phyloP scores from a whole-genome alignment of 2,888 invertebrate species.

The Ormyrus labotus region DNA sequence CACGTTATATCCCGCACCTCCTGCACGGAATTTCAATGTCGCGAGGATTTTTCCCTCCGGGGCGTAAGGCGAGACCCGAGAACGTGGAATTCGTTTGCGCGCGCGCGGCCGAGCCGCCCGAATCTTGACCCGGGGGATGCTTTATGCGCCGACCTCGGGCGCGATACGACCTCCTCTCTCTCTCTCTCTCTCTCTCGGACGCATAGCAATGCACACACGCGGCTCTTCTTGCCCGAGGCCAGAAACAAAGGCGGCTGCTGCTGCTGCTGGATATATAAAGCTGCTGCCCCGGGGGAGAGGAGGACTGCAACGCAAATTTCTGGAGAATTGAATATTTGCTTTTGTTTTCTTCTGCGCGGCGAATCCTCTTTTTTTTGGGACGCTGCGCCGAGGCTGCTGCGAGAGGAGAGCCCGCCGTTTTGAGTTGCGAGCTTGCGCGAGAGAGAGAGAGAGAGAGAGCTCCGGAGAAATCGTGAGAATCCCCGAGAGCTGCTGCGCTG shows the following conservation, averaged over 20 bases:
- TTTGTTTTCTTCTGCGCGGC: too few species aligned
- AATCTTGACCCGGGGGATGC: constrained; percentile 65
- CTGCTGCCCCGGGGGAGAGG: background rate
- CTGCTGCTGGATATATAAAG: background rate
- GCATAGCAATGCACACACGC: constrained; percentile 66
- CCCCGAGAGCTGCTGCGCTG: too few species aligned
- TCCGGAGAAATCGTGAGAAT: too few species aligned
- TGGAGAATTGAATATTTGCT: constrained; percentile 46
- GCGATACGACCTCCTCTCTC: constrained; percentile 63
- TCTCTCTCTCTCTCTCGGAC: constrained; percentile 58
- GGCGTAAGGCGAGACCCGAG: constrained; percentile 52
- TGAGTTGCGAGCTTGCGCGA: too few species aligned
- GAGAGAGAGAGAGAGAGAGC: too few species aligned
- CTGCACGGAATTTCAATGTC: constrained; percentile 63
- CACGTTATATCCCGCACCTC: constrained; percentile 42
- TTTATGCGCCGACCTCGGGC: constrained; percentile 69
- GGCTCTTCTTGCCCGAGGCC: background rate
- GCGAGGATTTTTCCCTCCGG: constrained; percentile 49
- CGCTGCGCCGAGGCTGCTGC: too few species aligned
- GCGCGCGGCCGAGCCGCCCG: constrained; percentile 47
- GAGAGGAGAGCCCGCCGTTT: too few species aligned
- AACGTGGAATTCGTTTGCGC: constrained; percentile 58
- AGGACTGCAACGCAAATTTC: constrained; percentile 20
- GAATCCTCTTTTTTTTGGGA: too few species aligned
- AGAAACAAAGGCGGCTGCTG: constrained; percentile 40